A percentile compares a stretch with the other conserved stretches of the same genome.
These are phyloP conservation scores for Aptenodytes forsteri DNA, from an alignment of 2,113 vertebrate genomes.

Conservation along the genomic window DNA sequence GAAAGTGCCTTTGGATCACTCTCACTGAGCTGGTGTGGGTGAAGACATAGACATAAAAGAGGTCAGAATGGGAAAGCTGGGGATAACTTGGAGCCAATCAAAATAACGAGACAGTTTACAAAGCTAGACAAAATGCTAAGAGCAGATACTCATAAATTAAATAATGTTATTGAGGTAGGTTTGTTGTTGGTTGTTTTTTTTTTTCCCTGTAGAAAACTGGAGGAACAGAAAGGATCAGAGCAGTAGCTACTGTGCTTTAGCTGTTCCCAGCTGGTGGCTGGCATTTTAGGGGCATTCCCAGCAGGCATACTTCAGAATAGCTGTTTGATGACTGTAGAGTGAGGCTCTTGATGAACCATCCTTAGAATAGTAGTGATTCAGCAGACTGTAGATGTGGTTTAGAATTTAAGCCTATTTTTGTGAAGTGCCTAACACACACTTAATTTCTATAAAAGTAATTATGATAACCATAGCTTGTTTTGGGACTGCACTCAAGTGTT, in stretches of 20 bases:
- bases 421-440: not conserved
- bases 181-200: not conserved
- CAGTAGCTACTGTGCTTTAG: not conserved
- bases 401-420: not conserved
- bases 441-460: not conserved
- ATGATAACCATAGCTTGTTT: not conserved
- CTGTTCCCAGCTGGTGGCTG: not conserved
- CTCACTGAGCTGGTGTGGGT: not conserved
- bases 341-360: not conserved
- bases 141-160: not conserved
- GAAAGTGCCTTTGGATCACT: not conserved
- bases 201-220: not conserved
- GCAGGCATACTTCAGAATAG: not conserved
- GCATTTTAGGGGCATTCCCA: not conserved
- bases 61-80: not conserved
- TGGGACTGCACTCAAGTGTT: not conserved
- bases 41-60: not conserved
- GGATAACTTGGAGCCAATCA: not conserved
- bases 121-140: not conserved
- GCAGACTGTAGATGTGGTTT: not conserved
- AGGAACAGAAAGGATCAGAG: not conserved
- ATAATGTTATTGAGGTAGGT: not conserved
- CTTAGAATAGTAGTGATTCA: not conserved
- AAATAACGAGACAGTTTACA: not conserved
- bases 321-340: not conserved